Conservation (phyloP, 2,113 vertebrate species). For the Triplophysa tibetana region DNA sequence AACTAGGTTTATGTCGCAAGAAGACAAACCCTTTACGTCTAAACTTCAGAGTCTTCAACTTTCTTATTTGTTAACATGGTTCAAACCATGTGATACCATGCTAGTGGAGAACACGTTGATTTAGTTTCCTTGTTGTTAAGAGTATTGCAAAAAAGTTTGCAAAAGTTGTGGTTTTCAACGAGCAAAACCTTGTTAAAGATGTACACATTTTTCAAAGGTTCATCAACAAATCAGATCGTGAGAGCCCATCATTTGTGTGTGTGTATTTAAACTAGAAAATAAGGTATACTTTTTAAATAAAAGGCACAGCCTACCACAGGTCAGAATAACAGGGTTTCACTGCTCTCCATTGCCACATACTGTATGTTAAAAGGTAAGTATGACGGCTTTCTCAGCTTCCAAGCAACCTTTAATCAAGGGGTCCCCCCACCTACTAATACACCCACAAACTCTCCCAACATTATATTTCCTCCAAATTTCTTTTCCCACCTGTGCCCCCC, state of each 20-base stretch:
- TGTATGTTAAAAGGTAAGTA: slow-evolving; percentile 34
- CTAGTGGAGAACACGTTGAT: neutral
- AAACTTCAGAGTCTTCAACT: neutral
- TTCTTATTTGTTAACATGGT: no score
- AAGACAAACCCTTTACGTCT: neutral
- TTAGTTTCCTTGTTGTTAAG: neutral
- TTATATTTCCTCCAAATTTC: slow-evolving; percentile 25
- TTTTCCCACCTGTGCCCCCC: slow-evolving; percentile 40
- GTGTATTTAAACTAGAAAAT: neutral
- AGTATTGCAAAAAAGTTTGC: neutral
- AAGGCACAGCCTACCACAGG: slow-evolving; percentile 20
- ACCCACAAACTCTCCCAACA: slow-evolving; percentile 28
- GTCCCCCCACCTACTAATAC: neutral
- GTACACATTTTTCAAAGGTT: neutral
- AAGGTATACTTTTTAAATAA: neutral
- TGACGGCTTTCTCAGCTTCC: slow-evolving; percentile 32
- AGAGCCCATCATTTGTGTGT: neutral
- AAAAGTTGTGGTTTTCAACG: slow-evolving; percentile 7
- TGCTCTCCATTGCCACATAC: slow-evolving; percentile 45
- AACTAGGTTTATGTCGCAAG: no score
- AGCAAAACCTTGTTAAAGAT: neutral
- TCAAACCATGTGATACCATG: neutral
- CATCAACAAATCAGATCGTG: neutral
- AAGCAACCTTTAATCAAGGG: slow-evolving; percentile 44
- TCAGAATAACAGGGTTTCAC: slow-evolving; percentile 40